Conservation (phyloP, 2,888 invertebrate species). For the Phania funesta region DNA sequence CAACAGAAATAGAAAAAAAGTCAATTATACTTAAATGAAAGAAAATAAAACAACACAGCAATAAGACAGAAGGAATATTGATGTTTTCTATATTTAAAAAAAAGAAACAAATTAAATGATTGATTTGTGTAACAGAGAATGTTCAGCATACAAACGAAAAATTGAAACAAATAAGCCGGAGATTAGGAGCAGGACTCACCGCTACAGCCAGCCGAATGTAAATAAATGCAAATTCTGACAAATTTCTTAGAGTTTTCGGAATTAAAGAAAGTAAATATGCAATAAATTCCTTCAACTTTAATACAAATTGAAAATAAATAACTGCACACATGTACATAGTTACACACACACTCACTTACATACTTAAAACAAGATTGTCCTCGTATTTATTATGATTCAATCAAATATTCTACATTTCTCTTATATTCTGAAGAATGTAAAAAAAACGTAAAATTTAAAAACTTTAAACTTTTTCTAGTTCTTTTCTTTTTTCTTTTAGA, state of each 20-base stretch:
- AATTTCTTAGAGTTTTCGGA: slow-evolving; percentile 5
- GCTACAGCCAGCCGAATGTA: not conserved
- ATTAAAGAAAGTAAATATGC: slow-evolving; percentile 5
- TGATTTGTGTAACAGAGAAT: slow-evolving; percentile 74
- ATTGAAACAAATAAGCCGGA: slow-evolving; percentile 55
- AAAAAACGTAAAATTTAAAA: not conserved
- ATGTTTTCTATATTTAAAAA: slow-evolving; percentile 26
- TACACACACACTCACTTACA: not conserved
- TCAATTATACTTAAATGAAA: slow-evolving; percentile 57
- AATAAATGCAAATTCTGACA: slow-evolving; percentile 54
- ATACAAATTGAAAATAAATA: not conserved
- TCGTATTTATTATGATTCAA: not conserved
- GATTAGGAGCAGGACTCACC: not conserved
- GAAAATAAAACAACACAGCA: slow-evolving; percentile 1
- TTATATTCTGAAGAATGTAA: not conserved
- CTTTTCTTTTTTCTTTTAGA: not conserved
- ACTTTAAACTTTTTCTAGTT: not conserved
- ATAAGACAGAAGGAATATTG: slow-evolving; percentile 12
- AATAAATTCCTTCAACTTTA: not conserved
- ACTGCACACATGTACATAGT: not conserved
- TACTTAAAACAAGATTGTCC: too few relatives aligned
- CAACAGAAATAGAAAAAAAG: slow-evolving; percentile 38
- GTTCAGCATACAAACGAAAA: not conserved
- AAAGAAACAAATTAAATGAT: slow-evolving; percentile 77
- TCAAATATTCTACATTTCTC: not conserved